Conservation (phyloP, 2,888 invertebrate species). For the Hetaerina titia region DNA sequence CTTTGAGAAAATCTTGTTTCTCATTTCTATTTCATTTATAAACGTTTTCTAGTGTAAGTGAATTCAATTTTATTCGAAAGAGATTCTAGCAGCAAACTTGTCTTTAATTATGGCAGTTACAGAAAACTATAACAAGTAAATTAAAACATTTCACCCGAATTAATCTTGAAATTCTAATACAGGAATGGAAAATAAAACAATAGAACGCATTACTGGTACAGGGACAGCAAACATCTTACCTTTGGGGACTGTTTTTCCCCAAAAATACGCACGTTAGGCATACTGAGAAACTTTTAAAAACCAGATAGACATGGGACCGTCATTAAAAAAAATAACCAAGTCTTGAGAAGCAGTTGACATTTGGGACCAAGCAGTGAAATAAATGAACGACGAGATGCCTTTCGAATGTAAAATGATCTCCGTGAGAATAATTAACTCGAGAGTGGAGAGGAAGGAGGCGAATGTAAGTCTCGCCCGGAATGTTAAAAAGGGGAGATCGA, state of each 20-base stretch:
- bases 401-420: slow-evolving; percentile 22
- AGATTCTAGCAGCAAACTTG: too few relatives aligned
- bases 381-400: background rate
- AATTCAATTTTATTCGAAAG: too few relatives aligned
- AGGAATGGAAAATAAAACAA: too few relatives aligned
- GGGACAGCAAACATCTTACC: too few relatives aligned
- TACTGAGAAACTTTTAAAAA: background rate
- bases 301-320: background rate
- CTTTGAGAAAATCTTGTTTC: too few relatives aligned
- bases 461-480: background rate
- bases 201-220: too few relatives aligned
- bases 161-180: too few relatives aligned
- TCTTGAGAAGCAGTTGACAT: background rate
- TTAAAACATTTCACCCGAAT: too few relatives aligned
- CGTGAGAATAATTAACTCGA: background rate
- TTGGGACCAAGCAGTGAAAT: background rate
- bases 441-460: background rate
- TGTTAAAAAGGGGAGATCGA: slow-evolving; percentile 22
- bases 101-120: too few relatives aligned
- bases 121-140: too few relatives aligned
- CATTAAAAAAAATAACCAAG: background rate
- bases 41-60: too few relatives aligned
- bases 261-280: background rate
- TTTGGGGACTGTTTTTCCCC: background rate
- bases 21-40: too few relatives aligned